Percentiles rank a stretch among this genome's conserved stretches.
These are phyloP conservation scores for Thymelicus lineola DNA, from an alignment of 2,888 invertebrate genomes.

Conservation along the genomic window DNA sequence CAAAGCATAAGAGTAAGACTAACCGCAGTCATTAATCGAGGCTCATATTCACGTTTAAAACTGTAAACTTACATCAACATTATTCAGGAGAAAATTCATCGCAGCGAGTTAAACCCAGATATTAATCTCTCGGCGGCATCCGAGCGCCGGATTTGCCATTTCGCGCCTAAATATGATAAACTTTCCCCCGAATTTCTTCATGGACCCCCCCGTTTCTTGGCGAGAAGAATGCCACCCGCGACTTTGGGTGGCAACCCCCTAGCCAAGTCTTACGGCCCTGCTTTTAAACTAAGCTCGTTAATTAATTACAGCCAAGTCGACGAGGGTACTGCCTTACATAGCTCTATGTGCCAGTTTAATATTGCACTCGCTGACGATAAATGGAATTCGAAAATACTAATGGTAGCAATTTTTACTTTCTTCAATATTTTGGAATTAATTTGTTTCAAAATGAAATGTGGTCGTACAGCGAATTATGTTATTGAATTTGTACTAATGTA, in stretches of 20 bases:
- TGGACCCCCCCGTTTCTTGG: conserved; percentile 67
- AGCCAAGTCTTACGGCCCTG: conserved; percentile 83
- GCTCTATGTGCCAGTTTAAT: conserved; percentile 80
- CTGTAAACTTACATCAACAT: conserved; percentile 73
- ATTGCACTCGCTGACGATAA: conserved; percentile 61
- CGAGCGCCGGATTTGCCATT: conserved; percentile 82
- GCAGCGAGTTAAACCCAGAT: conserved; percentile 82
- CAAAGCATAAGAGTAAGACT: conserved; percentile 9
- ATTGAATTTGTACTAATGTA: too few relatives aligned
- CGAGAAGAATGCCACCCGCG: conserved; percentile 60
- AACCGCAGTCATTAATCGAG: conserved; percentile 23
- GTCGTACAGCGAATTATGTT: too few relatives aligned
- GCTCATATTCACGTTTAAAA: conserved; percentile 56
- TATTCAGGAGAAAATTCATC: conserved; percentile 80
- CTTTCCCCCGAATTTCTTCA: conserved; percentile 84
- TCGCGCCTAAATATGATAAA: conserved; percentile 85
- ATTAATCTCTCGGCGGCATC: conserved; percentile 81
- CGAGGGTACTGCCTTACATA: conserved; percentile 77
- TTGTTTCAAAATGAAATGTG: too few relatives aligned
- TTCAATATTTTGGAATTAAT: conserved; percentile 51
- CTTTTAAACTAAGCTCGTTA: conserved; percentile 86
- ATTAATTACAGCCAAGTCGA: conserved; percentile 85
- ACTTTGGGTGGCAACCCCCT: conserved; percentile 59
- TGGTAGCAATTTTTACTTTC: conserved; percentile 65
- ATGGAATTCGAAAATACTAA: conserved; percentile 56